Conservation (phyloP, 2,797 vertebrate genomes). For the Melanogrammus aeglefinus region DNA sequence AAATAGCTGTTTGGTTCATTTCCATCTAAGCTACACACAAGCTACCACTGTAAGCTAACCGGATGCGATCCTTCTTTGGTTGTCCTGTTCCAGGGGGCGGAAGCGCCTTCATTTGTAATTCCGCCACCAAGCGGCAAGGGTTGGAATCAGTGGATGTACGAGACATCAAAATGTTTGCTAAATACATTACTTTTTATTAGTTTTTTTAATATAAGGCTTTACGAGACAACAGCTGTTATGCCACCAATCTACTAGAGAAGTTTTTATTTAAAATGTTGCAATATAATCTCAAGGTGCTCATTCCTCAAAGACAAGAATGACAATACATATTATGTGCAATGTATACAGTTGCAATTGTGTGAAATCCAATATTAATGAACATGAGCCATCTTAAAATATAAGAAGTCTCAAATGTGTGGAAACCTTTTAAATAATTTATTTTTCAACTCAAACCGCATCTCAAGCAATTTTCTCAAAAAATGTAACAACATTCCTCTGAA, state of each 20-base stretch:
- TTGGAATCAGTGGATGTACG: not conserved
- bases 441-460: not conserved
- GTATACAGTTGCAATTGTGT: not conserved
- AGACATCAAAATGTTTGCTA: no score
- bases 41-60: not conserved
- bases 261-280: not conserved
- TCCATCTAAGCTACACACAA: not conserved
- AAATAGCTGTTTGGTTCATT: not conserved
- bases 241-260: not conserved
- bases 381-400: not conserved
- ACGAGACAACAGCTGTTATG: no score
- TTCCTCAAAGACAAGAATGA: not conserved
- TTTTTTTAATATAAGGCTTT: not conserved
- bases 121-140: not conserved
- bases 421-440: no score
- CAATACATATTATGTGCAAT: not conserved
- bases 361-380: not conserved
- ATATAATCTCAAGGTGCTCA: not conserved
- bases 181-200: no score
- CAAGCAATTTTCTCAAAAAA: not conserved
- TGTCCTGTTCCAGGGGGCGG: not conserved
- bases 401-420: not conserved
- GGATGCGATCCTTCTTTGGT: not conserved
- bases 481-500: not conserved
- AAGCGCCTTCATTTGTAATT: not conserved